Percentiles rank a stretch among this genome's conserved stretches.
Evolutionary conservation across 2,888 invertebrate genomes (phyloP).

Genomic region (Papilio demoleus): DNA sequence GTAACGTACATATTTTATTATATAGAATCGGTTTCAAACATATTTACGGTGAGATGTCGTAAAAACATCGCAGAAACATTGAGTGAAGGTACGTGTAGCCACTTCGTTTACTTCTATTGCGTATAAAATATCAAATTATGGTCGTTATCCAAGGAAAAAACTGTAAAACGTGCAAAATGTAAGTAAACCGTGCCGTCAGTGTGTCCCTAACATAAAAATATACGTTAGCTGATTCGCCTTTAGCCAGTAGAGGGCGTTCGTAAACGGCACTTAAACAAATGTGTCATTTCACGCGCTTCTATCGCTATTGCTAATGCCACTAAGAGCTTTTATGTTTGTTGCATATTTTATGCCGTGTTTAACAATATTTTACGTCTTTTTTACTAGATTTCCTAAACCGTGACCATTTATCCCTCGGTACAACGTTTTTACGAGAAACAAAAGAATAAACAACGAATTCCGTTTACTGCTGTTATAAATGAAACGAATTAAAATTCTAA

Average conservation of each 20-base stretch:
- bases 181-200: conserved; percentile 43
- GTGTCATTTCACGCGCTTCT: conserved; percentile 54
- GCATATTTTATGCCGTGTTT: conserved; percentile 59
- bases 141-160: conserved; percentile 33
- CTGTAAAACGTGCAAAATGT: conserved; percentile 38
- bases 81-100: conserved; percentile 2
- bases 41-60: not conserved
- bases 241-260: conserved; percentile 43
- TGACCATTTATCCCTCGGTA: conserved; percentile 26
- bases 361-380: conserved; percentile 59
- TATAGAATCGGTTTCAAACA: not conserved
- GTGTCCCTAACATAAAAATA: conserved; percentile 46
- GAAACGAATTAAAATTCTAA: conserved; percentile 6
- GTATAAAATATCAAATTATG: conserved; percentile 32
- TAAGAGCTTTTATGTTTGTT: conserved; percentile 51
- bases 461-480: conserved; percentile 19
- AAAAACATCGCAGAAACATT: conserved; percentile 1
- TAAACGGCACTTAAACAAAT: conserved; percentile 62
- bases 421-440: conserved; percentile 27
- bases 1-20: not conserved
- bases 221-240: conserved; percentile 47
- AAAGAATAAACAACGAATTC: conserved; percentile 23
- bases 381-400: conserved; percentile 41
- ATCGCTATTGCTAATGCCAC: conserved; percentile 45
- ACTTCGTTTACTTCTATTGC: conserved; percentile 19